These are phyloP conservation scores for Microctonus aethiopoides DNA, from an alignment of 2,888 invertebrate genomes.

Conservation along the genomic window DNA sequence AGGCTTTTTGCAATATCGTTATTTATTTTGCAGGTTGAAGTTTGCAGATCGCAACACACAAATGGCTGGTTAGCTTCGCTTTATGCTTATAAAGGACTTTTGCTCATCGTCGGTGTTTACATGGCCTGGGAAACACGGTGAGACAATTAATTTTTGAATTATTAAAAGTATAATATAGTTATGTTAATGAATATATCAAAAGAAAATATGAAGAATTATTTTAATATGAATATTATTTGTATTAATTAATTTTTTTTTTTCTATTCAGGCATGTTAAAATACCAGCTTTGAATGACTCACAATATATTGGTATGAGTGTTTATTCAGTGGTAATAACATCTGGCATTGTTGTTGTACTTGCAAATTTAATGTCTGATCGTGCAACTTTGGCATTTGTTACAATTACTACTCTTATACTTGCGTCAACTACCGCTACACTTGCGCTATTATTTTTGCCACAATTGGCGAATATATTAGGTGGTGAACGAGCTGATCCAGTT, in stretches of 20 bases:
- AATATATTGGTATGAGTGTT: conserved; percentile 93
- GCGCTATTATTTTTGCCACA: conserved; percentile 90
- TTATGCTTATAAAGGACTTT: conserved; percentile 89
- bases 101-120: conserved; percentile 89
- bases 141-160: conserved; percentile 19
- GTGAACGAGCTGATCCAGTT: conserved; percentile 80
- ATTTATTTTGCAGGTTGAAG: conserved; percentile 76
- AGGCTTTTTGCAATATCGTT: not conserved
- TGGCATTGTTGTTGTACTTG: conserved; percentile 86
- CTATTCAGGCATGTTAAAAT: conserved; percentile 82
- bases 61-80: conserved; percentile 91
- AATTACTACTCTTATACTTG: conserved; percentile 84
- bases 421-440: conserved; percentile 87
- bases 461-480: conserved; percentile 78
- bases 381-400: conserved; percentile 84
- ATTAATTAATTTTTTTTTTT: not conserved
- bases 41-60: conserved; percentile 88
- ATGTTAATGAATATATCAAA: not conserved
- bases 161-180: not conserved
- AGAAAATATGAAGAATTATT: not conserved
- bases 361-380: conserved; percentile 87
- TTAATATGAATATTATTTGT: too few relatives aligned
- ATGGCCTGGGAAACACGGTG: conserved; percentile 94
- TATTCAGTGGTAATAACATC: conserved; percentile 92
- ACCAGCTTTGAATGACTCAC: conserved; percentile 91